phyloP scores from a whole-genome alignment of 2,888 invertebrate genomes.

The Thalpophila matura region DNA sequence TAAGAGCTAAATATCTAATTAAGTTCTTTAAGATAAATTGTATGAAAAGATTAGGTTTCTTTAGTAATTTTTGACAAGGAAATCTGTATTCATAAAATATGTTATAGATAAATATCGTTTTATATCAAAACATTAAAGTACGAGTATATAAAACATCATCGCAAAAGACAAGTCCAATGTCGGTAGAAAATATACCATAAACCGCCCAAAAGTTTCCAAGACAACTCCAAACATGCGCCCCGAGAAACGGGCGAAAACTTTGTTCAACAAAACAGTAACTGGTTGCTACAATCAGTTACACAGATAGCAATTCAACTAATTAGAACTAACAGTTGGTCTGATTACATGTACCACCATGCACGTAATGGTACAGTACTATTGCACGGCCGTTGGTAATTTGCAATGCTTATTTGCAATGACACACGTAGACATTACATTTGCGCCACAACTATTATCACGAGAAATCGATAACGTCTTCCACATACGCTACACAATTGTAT shows the following conservation, averaged over 20 bases:
- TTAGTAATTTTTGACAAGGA: too few relatives aligned
- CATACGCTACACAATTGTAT: neutral
- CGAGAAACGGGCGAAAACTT: slow-evolving; percentile 26
- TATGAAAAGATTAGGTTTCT: too few relatives aligned
- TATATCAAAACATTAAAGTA: too few relatives aligned
- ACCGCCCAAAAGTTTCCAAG: slow-evolving; percentile 20
- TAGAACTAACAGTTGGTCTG: slow-evolving; percentile 24
- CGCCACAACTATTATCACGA: neutral
- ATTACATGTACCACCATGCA: slow-evolving; percentile 32
- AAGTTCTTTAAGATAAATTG: too few relatives aligned
- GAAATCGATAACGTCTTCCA: slow-evolving; percentile 19
- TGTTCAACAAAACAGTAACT: slow-evolving; percentile 28
- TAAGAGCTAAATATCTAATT: neutral
- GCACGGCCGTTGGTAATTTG: slow-evolving; percentile 24
- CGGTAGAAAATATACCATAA: slow-evolving; percentile 3
- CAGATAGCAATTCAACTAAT: slow-evolving; percentile 29
- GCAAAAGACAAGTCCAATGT: slow-evolving; percentile 1
- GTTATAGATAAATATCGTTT: too few relatives aligned
- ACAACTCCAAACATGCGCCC: slow-evolving; percentile 11
- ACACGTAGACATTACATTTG: slow-evolving; percentile 9
- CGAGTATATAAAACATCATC: neutral
- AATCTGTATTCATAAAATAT: too few relatives aligned
- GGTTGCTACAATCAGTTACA: slow-evolving; percentile 15
- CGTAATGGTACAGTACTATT: slow-evolving; percentile 19
- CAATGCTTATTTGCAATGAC: slow-evolving; percentile 37